phyloP scores from a whole-genome alignment of 2,888 invertebrate genomes.

The Galerucella pusilla region DNA sequence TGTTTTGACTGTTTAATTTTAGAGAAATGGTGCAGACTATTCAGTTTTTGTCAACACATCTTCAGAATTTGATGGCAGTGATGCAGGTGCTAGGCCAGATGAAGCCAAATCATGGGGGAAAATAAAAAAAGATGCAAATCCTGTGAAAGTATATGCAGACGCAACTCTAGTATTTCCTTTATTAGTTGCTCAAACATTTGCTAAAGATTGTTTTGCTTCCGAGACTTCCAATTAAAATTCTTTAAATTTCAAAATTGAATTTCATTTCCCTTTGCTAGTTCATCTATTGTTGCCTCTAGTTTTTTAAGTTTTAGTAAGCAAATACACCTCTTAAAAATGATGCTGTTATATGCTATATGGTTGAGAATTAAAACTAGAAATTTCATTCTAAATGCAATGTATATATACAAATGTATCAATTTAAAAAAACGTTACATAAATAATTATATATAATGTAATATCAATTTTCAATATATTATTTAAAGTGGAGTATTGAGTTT shows the following conservation, averaged over 20 bases:
- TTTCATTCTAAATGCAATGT: not conserved
- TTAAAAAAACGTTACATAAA: conserved; percentile 9
- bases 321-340: too few species aligned
- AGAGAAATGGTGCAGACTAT: conserved; percentile 96
- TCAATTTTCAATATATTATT: not conserved
- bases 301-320: too few species aligned
- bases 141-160: conserved; percentile 95
- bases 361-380: not conserved
- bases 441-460: conserved; percentile 4
- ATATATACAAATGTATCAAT: not conserved
- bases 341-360: too few species aligned
- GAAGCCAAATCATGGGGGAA: conserved; percentile 99
- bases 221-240: conserved; percentile 9
- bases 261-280: not conserved
- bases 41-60: conserved; percentile 96
- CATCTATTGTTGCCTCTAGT: too few species aligned
- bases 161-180: conserved; percentile 94
- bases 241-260: not conserved
- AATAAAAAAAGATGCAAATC: conserved; percentile 86
- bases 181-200: conserved; percentile 96
- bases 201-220: conserved; percentile 67
- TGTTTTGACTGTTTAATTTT: conserved; percentile 39
- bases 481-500: conserved; percentile 29
- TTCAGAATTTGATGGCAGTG: conserved; percentile 97
- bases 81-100: conserved; percentile 97